Base-by-base conservation (phyloP, 2,797 vertebrate genomes). In the Schizothorax lantsangensis region DNA sequence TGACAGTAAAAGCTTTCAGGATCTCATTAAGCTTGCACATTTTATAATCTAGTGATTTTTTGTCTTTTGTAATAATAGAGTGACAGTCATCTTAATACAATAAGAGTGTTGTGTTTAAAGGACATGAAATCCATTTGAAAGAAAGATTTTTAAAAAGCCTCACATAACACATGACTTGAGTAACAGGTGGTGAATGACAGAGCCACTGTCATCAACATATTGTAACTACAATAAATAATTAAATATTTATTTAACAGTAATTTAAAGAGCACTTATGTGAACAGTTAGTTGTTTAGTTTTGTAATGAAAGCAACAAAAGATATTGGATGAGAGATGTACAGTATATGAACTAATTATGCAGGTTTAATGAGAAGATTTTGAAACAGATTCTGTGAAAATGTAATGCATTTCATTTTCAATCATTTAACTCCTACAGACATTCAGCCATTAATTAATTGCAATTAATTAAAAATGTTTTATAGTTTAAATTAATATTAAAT, bases 1-100 rank as follows among this genome's bases (percentile, higher is more conserved):
- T 38, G 49, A 57, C 75, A 57, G 54, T 59, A 78, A 78, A 78
- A 33, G 75, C 75, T 40, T 59, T 78, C 75, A 78, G 75, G 8
- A n/a, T 59, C 75, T 59, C 49, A 57, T 57, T 59, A 57, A 40
- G 75, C 52, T 12, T 69, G 66, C 66, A 69, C 17, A 69, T 21
- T 38, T 2, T 69, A 62, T 15, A 79, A 79, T 79, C 21, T 12
- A 40, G 36, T 40, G 14, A 9, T 59, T 23, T 23, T 17, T 36
- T 15, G 11, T 21, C 30, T 30, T 30, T 64, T 64, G n/a, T 17
- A 26, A 64, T 47, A 47, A 21, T 40, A 8, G 6, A 40, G 33
- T 40, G 6, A n/a, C 15, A 62, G 36, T 38, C 77, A 64, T 7
- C 59, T 57, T 72, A 6, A 40, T 19, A 83, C 23, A 83, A 72